Conservation (phyloP, 2,888 invertebrate genomes). For the Xiphydria camelus region DNA sequence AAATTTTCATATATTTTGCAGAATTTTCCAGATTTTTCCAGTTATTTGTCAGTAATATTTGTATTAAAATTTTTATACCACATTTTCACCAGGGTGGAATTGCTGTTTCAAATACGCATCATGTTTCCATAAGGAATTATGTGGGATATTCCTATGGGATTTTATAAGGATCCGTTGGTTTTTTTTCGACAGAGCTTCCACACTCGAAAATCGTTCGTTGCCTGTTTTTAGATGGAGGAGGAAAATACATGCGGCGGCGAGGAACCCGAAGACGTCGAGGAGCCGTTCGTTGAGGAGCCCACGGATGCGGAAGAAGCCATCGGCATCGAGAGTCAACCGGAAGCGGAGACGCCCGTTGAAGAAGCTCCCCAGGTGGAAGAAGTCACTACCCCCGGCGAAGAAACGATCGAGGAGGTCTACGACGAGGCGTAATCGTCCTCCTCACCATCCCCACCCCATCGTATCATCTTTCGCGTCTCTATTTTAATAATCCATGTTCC, state of each 20-base stretch:
- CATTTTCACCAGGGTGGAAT: too few species aligned
- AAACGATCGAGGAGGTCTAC: conserved; percentile 27
- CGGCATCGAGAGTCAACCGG: conserved; percentile 5
- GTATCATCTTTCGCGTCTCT: too few species aligned
- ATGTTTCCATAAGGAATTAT: background rate
- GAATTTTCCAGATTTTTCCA: too few species aligned
- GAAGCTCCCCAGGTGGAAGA: conserved; percentile 17
- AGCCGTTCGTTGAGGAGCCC: conserved; percentile 31
- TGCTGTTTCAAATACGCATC: too few species aligned
- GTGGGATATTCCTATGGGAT: background rate
- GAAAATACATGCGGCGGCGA: conserved; percentile 22
- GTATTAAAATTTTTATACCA: too few species aligned
- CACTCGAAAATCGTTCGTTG: too few species aligned
- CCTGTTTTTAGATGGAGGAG: conserved; percentile 30
- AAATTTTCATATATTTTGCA: too few species aligned
- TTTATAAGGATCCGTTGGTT: too few species aligned
- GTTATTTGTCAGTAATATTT: too few species aligned
- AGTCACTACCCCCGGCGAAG: conserved; percentile 17
- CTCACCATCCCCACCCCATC: background rate
- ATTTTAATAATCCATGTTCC: background rate
- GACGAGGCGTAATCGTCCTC: conserved; percentile 30
- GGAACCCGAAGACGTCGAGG: conserved; percentile 18
- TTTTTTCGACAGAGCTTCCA: too few species aligned
- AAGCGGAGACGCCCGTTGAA: conserved; percentile 2
- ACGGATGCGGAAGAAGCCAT: conserved; percentile 24